Evolutionary conservation across 2,888 invertebrate species (phyloP).

Genomic region (Axea sp.): DNA sequence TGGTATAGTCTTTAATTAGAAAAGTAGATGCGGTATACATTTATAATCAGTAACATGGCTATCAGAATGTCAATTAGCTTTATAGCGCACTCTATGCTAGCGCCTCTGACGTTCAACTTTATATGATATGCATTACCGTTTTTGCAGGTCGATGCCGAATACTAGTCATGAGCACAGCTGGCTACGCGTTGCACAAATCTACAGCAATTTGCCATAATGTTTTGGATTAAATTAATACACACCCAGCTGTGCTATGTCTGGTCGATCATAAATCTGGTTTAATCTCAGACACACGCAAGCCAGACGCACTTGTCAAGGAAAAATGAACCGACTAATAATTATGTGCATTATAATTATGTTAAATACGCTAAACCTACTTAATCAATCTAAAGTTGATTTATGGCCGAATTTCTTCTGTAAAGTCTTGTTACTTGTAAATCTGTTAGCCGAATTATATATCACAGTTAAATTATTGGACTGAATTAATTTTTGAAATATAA

Average conservation of each 20-base stretch:
- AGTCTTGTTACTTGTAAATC: not conserved
- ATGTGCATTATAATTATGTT: slow-evolving; percentile 20
- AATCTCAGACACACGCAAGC: slow-evolving; percentile 68
- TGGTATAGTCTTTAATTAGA: slow-evolving; percentile 6
- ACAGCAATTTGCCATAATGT: slow-evolving; percentile 66
- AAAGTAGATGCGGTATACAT: slow-evolving; percentile 12
- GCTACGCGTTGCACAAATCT: slow-evolving; percentile 55
- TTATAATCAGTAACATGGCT: slow-evolving; percentile 26
- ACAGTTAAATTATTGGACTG: too few species aligned
- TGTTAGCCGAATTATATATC: not conserved
- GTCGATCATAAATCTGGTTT: slow-evolving; percentile 72
- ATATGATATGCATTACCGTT: slow-evolving; percentile 59
- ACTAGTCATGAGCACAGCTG: slow-evolving; percentile 65
- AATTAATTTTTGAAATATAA: slow-evolving; percentile 2
- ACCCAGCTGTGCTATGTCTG: slow-evolving; percentile 69
- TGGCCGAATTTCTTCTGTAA: slow-evolving; percentile 5
- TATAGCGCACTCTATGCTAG: slow-evolving; percentile 26
- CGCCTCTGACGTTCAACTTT: slow-evolving; percentile 61
- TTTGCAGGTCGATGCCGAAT: slow-evolving; percentile 58
- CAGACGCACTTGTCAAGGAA: slow-evolving; percentile 64
- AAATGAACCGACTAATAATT: slow-evolving; percentile 39
- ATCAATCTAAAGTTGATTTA: slow-evolving; percentile 16
- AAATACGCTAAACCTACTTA: slow-evolving; percentile 25
- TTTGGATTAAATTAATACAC: slow-evolving; percentile 73
- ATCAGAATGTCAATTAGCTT: slow-evolving; percentile 63